Percentiles rank a stretch among this genome's conserved stretches.
These are phyloP conservation scores for Celastrina argiolus DNA, from an alignment of 2,888 invertebrate species.

Conservation along the genomic window DNA sequence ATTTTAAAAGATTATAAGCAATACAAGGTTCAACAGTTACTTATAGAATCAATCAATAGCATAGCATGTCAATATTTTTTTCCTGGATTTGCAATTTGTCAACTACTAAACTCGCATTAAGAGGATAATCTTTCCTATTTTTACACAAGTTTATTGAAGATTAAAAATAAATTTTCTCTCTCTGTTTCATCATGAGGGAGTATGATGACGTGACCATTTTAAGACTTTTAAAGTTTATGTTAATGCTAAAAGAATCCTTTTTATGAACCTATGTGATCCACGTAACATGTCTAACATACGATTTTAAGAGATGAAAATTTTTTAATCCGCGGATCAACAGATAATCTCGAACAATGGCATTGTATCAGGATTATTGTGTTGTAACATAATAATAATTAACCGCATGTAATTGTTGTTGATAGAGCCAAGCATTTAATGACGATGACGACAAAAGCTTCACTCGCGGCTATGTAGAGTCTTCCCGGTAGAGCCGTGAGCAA, in stretches of 20 bases:
- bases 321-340: background rate
- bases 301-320: slow-evolving; percentile 1
- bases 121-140: background rate
- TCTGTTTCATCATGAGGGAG: too few relatives aligned
- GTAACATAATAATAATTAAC: slow-evolving; percentile 13
- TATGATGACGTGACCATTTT: background rate
- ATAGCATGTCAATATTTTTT: slow-evolving; percentile 21
- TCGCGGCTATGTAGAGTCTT: background rate
- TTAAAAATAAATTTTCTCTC: too few relatives aligned
- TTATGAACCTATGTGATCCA: background rate
- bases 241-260: background rate
- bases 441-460: background rate
- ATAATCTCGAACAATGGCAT: slow-evolving; percentile 13
- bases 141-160: background rate
- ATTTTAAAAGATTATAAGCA: slow-evolving; percentile 21
- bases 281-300: background rate
- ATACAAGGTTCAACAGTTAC: slow-evolving; percentile 18
- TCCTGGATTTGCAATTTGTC: background rate
- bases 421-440: slow-evolving; percentile 5
- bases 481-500: slow-evolving; percentile 2
- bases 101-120: background rate
- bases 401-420: slow-evolving; percentile 6
- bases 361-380: slow-evolving; percentile 7
- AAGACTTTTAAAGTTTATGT: background rate
- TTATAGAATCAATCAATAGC: slow-evolving; percentile 20